These are phyloP conservation scores for Aplysina aerophoba DNA, from an alignment of 37 sponge, comb jelly and placozoan species.

Conservation along the genomic window DNA sequence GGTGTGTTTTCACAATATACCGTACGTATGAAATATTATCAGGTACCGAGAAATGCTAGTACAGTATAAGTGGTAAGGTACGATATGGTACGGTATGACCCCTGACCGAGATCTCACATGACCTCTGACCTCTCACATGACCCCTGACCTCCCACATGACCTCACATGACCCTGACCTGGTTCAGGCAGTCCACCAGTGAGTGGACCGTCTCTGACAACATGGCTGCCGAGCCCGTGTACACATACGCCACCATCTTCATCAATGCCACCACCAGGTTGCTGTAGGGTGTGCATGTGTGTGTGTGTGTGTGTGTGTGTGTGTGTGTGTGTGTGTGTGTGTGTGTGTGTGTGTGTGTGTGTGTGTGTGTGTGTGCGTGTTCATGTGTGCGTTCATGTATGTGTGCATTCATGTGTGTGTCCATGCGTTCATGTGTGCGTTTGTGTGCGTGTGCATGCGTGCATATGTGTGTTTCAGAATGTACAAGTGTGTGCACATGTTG, in stretches of 20 bases:
- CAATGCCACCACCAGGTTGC: slow-evolving; percentile 81
- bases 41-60: no score
- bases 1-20: no score
- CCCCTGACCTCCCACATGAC: no score
- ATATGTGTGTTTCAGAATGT: neutral
- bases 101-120: no score
- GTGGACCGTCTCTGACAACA: slow-evolving; percentile 97
- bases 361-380: neutral
- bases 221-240: slow-evolving; percentile 95
- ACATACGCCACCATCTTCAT: slow-evolving; percentile 84
- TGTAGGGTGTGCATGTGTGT: no score
- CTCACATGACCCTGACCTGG: slow-evolving; percentile 61
- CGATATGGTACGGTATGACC: no score
- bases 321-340: neutral
- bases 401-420: neutral
- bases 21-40: no score
- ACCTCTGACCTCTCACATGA: no score
- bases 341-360: no score
- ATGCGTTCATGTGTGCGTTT: neutral
- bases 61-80: no score
- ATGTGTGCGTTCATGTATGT: neutral
- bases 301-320: slow-evolving; percentile 2
- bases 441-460: neutral
- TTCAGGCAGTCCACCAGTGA: slow-evolving; percentile 94
- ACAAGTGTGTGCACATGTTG: no score